A percentile compares a stretch with the other conserved stretches of the same genome.
phyloP scores from a whole-genome alignment of 2,888 invertebrate species.

The Stenolophus ochropezus region DNA sequence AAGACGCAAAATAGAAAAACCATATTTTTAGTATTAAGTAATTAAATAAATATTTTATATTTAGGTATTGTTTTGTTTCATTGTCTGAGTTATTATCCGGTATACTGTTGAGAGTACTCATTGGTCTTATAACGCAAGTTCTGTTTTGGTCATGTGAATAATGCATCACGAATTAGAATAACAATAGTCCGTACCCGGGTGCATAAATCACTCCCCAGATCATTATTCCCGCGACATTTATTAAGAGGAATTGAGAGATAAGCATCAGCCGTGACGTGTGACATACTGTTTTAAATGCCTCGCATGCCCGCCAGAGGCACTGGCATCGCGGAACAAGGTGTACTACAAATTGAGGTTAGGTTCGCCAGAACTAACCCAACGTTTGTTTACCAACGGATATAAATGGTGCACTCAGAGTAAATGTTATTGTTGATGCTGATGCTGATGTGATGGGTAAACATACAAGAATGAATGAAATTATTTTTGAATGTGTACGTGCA shows the following conservation, averaged over 20 bases:
- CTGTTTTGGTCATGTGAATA: constrained; percentile 52
- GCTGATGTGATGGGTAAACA: background rate
- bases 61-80: too few relatives aligned
- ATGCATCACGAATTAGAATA: constrained; percentile 55
- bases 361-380: background rate
- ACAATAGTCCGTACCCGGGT: constrained; percentile 44
- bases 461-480: background rate
- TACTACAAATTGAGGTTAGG: constrained; percentile 15
- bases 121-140: too few relatives aligned
- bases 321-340: constrained; percentile 12
- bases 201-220: constrained; percentile 48
- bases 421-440: constrained; percentile 1
- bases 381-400: constrained; percentile 23
- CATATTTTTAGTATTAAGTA: too few relatives aligned
- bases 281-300: constrained; percentile 43
- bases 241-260: constrained; percentile 54
- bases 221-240: constrained; percentile 55
- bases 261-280: constrained; percentile 40
- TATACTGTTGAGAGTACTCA: too few relatives aligned
- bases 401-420: constrained; percentile 7
- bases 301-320: background rate
- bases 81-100: too few relatives aligned
- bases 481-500: too few relatives aligned
- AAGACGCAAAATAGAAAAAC: too few relatives aligned
- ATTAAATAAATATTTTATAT: too few relatives aligned